Evolutionary conservation across 2,888 invertebrate species (phyloP), one percentile per base, ranked within the genome.

Genomic region (Pachydiplax longipennis): DNA sequence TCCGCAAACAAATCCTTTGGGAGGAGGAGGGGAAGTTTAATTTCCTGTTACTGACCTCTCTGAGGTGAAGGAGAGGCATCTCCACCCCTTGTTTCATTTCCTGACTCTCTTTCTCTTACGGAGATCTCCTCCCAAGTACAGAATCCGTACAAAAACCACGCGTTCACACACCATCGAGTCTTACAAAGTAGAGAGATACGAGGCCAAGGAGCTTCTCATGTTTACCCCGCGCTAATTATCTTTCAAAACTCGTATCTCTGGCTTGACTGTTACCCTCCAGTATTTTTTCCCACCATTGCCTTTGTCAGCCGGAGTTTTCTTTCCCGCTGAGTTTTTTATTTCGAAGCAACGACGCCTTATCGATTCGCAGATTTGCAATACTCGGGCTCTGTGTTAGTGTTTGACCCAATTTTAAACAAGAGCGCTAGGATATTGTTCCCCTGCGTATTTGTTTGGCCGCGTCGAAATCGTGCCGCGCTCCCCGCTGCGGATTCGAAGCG

Each of bases 51-150:
- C 83, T 83, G n/a, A 58, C 58, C 58, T 65, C 65, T 65, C 53
- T 1, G 58, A 58, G 58, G 22, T 58, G 22, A 22, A 58, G 58
- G 58, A 58, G 61, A 61, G 61, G 53, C 37, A 83, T 48, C 83
- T 83, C 37, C 4, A 58, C 58, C 83, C 22, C 58, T 83, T 61
- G 83, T 83, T 83, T 83, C 83, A 61, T 83, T 83, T 83, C 83
- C 83, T 58, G 83, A 53, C 83, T 58, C 53, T 53, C 35, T 53
- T n/a, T 31, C 83, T 13, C 83, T n/a, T 37, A 37, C 18, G 31
- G 58, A 31, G 58, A 12, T 58, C 44, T 22, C 65, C 65, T 65
- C 65, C n/a, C 13, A 61, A 61, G 61, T 8, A 48, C 83, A 25
- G 35, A 83, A 83, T 58, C 31, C 83, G 10, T 5, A 58, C 31